phyloP scores from a whole-genome alignment of 2,888 invertebrate genomes.

The Empis stercorea region DNA sequence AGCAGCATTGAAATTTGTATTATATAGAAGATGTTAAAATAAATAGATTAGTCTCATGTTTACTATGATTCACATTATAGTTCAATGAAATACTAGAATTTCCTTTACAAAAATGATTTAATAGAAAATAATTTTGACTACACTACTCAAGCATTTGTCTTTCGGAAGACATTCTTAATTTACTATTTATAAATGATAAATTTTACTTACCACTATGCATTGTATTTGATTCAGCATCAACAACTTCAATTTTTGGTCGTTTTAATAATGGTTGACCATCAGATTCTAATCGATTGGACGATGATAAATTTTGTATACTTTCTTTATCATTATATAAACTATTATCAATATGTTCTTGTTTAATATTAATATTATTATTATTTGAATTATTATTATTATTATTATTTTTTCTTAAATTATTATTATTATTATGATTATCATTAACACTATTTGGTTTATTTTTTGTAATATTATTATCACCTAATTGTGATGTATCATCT shows the following conservation, averaged over 20 bases:
- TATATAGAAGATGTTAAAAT: no score
- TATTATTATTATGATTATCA: background rate
- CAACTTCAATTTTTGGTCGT: conserved; percentile 67
- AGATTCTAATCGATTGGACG: conserved; percentile 5
- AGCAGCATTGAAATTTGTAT: no score
- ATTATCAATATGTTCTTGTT: conserved; percentile 55
- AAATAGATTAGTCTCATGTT: no score
- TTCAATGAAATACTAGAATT: no score
- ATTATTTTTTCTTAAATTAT: background rate
- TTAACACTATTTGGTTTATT: conserved; percentile 30
- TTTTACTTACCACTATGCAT: conserved; percentile 71
- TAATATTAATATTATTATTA: conserved; percentile 45
- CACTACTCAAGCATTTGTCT: no score
- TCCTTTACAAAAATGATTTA: no score
- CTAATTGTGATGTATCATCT: no score
- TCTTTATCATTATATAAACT: conserved; percentile 49
- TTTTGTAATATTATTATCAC: conserved; percentile 24
- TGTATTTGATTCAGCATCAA: conserved; percentile 81
- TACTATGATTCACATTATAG: no score
- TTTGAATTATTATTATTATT: background rate
- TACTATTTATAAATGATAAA: background rate
- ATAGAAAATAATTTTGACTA: no score
- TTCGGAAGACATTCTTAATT: no score
- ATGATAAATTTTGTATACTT: conserved; percentile 6
- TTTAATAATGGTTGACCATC: conserved; percentile 42